Base-by-base conservation (phyloP, 1,140 invertebrate species). In the Leptinotarsa defecta region DNA sequence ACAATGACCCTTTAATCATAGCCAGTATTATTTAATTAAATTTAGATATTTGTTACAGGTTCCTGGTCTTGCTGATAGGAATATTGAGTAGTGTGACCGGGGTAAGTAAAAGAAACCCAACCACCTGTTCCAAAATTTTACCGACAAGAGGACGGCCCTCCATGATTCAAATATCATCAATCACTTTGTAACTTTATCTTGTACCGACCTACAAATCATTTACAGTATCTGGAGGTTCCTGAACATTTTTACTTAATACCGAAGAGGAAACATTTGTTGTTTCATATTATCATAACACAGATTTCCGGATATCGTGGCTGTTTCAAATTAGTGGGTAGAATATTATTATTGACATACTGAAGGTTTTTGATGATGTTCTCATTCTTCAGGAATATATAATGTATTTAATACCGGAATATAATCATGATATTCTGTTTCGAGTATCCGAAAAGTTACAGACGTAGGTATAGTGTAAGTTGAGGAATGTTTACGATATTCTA, bases 41-140 rank as follows among this genome's bases (percentile, higher is more conserved):
- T 57, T 5, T 17, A 70, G 3, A 71, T 73, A 24, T 75, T 71
- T 74, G 48, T 81, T 81, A 34, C 75, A 82, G 81, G 81, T 82
- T 82, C 78, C 79, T 78, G 77, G 81, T 79, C 20, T 57, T 80
- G 64, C 74, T 77, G 67, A 70, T 81, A 62, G 79, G 79, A 43
- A 62, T 81, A 75, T 80, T 74, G 61, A 69, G 74, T n/a, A 71
- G 70, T 61, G 57, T 81, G 49, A 73, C 64, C 75, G 81, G 76
- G 76, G 81, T 82, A 74, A 82, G 81, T 82, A 69, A 34, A 52
- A 27, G 13, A n/a, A 34, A 24, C 20, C 15, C 49, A 73, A 27
- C 52, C 57, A 73, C 71, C 57, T 73, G 49, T 73, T 62, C 22
- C 13, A 0, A 67, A 17, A 8, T 67, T 34, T 17, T 8, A 24